Base-by-base conservation (phyloP, 2,113 vertebrate genomes). In the Scortum barcoo region DNA sequence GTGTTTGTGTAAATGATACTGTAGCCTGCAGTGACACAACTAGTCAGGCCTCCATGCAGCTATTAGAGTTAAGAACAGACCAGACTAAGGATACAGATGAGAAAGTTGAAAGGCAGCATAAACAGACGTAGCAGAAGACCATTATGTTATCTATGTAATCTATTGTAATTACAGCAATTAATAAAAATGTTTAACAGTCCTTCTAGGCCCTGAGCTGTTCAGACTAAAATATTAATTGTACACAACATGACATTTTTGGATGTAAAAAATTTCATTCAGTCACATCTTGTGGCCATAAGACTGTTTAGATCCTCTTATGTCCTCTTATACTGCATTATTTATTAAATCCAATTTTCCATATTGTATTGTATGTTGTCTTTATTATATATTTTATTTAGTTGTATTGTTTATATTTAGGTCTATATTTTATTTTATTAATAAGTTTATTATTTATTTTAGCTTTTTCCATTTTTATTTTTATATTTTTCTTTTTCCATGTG, bases 1-100 rank as follows among this genome's bases (percentile, higher is more conserved):
- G 14, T 42, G 42, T n/a, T n/a, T 69, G 65, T 67, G 69, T 76
- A 76, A 80, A 68, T 66, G 46, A 87, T 80, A 36, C 33, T 36
- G 33, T n/a, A 56, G 65, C n/a, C 17, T 71, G 14, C 67, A 78
- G 60, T 82, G 42, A 63, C 61, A 82, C 33, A 36, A 36, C 76
- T 76, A 58, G 36, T 71, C 46, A 74, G 26, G 46, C 8, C 22
- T 33, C 30, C 57, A 70, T 26, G 60, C 57, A 46, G 58, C 80
- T 78, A 71, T 54, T 66, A 60, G 42, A 20, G 48, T 50, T 57
- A 36, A 46, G 26, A 56, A 70, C 19, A 53, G 28, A 44, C 57
- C 38, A 67, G 40, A 20, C n/a, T 30, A 4, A 44, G 24, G 69
- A 28, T 26, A 40, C 13, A 44, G 13, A 76, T 44, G 28, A 48